These are phyloP conservation scores for Uria lomvia DNA, from an alignment of 2,113 vertebrate genomes.

Conservation along the genomic window DNA sequence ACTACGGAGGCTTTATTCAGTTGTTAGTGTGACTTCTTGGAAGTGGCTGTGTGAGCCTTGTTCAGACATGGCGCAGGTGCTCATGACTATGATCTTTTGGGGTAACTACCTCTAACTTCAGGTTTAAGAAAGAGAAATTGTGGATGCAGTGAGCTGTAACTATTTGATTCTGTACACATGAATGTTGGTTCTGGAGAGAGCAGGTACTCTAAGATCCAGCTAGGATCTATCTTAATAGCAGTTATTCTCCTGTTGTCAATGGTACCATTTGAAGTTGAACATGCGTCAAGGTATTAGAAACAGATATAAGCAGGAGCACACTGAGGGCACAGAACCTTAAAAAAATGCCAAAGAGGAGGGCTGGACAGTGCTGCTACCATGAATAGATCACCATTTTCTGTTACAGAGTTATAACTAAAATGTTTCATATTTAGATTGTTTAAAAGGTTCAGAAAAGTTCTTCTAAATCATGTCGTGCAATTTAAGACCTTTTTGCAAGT, in stretches of 20 bases:
- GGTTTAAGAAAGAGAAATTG: background rate
- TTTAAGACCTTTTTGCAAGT: background rate
- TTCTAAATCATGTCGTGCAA: background rate
- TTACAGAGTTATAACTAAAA: background rate
- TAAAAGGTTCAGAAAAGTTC: background rate
- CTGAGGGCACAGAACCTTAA: background rate
- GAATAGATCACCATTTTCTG: background rate
- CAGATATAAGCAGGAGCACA: background rate
- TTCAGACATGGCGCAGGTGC: background rate
- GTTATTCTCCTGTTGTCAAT: background rate
- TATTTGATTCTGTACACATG: rapidly evolving
- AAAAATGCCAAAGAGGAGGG: background rate
- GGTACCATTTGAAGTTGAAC: background rate
- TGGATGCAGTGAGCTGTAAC: background rate
- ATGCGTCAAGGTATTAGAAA: background rate
- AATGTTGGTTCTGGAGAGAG: background rate
- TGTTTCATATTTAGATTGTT: background rate
- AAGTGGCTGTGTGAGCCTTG: background rate
- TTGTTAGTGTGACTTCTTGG: background rate
- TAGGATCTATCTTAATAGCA: background rate
- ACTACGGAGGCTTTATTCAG: background rate
- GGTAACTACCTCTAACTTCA: background rate
- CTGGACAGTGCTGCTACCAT: background rate
- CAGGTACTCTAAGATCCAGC: background rate
- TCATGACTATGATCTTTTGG: background rate